Percentiles rank a stretch among this genome's conserved stretches.
Evolutionary conservation across 2,113 vertebrate genomes (phyloP).

Genomic region (Rhabdornis inornatus): DNA sequence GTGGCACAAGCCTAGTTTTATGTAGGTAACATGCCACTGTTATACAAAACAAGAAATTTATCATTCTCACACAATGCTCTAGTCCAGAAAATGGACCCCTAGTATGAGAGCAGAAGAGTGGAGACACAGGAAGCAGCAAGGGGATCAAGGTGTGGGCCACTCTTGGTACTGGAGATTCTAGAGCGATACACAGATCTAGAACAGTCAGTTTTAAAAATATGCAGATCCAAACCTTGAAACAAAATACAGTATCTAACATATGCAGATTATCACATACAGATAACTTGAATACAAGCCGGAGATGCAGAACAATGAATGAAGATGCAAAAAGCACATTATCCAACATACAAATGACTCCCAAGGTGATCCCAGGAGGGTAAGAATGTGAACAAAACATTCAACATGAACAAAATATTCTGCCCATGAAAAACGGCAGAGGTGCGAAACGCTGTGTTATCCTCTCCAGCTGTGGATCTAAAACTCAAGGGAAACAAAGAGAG

Average conservation of each 20-base stretch:
- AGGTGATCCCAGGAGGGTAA: background rate
- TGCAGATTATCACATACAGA: rapidly evolving
- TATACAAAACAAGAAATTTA: background rate
- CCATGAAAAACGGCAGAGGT: rapidly evolving
- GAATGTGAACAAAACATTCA: background rate
- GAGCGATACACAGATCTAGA: background rate
- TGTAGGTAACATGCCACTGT: rapidly evolving
- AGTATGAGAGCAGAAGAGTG: background rate
- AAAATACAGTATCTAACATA: background rate
- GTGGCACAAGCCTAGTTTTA: background rate
- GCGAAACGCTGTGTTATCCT: rapidly evolving
- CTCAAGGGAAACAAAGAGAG: background rate
- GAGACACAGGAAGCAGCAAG: background rate
- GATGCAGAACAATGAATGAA: background rate
- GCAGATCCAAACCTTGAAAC: background rate
- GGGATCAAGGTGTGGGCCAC: too few species aligned
- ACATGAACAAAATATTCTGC: background rate
- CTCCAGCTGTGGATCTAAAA: background rate
- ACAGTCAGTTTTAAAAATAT: background rate
- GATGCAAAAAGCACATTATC: background rate
- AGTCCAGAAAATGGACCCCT: background rate
- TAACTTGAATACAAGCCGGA: background rate
- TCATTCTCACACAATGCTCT: background rate
- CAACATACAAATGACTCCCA: background rate
- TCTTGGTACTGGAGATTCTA: background rate